These are phyloP conservation scores for Plumapathes pennacea DNA, from an alignment of 92 coral and sea anemone genomes.

Conservation along the genomic window DNA sequence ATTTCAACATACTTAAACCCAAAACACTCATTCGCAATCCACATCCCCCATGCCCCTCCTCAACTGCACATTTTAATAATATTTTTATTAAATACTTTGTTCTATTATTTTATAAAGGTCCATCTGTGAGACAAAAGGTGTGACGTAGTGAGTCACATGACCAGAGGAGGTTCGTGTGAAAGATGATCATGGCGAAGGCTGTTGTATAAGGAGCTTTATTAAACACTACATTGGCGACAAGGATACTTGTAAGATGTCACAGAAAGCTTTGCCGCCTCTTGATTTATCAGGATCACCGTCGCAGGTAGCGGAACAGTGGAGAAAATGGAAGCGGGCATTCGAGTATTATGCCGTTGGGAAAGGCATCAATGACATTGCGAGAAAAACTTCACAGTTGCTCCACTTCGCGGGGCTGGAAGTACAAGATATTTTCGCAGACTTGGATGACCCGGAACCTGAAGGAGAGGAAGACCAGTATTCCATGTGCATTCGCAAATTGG, in stretches of 20 bases:
- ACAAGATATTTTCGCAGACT: conserved; percentile 55
- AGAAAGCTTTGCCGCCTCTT: background rate
- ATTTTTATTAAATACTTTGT: no score
- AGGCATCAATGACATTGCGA: conserved; percentile 9
- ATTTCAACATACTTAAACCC: no score
- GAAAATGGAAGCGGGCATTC: conserved; percentile 46
- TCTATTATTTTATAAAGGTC: no score
- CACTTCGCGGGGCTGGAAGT: conserved; percentile 59
- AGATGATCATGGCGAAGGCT: no score
- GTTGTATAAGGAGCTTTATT: no score
- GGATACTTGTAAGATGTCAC: conserved; percentile 5
- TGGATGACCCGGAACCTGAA: conserved; percentile 39
- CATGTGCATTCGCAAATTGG: conserved; percentile 37
- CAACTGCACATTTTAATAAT: no score
- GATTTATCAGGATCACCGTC: conserved; percentile 18
- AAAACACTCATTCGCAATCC: no score
- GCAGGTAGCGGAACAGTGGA: conserved; percentile 31
- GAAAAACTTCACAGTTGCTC: conserved; percentile 25
- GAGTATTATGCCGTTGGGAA: conserved; percentile 33
- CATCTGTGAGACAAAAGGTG: no score
- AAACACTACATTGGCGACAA: conserved; percentile 26
- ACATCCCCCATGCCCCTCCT: no score
- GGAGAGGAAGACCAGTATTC: conserved; percentile 9
- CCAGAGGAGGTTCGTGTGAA: no score
- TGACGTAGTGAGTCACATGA: no score